These are phyloP conservation scores for Vireo altiloquus DNA, from an alignment of 2,113 vertebrate genomes.

Conservation along the genomic window DNA sequence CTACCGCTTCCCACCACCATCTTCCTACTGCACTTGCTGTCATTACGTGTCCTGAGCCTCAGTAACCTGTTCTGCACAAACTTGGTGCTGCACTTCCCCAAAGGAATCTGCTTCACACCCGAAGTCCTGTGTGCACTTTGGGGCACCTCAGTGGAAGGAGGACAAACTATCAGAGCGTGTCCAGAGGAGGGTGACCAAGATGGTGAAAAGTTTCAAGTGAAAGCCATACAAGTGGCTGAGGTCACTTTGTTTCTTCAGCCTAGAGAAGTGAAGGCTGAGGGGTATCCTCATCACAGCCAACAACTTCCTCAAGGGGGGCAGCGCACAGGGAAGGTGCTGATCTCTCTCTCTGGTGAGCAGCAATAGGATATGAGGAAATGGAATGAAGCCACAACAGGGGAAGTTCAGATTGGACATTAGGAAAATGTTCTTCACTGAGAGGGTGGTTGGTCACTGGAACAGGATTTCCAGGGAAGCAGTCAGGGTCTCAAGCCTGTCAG, in stretches of 20 bases:
- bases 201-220: neutral
- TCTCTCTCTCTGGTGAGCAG: neutral
- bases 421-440: neutral
- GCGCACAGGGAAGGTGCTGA: fast-evolving
- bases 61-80: neutral
- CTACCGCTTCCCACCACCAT: neutral
- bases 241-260: neutral
- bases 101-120: neutral
- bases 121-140: neutral
- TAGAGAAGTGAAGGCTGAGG: neutral
- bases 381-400: neutral
- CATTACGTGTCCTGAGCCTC: neutral
- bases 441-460: neutral
- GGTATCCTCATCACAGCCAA: neutral
- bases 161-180: neutral
- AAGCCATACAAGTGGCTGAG: neutral
- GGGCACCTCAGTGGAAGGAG: neutral
- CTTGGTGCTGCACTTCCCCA: neutral
- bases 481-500: neutral
- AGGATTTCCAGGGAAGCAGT: neutral
- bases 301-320: fast-evolving
- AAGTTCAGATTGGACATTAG: neutral
- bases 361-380: neutral
- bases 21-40: neutral
- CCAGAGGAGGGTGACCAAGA: neutral